Evolutionary conservation across 2,797 vertebrate genomes (phyloP).

Genomic region (Selene dorsalis): DNA sequence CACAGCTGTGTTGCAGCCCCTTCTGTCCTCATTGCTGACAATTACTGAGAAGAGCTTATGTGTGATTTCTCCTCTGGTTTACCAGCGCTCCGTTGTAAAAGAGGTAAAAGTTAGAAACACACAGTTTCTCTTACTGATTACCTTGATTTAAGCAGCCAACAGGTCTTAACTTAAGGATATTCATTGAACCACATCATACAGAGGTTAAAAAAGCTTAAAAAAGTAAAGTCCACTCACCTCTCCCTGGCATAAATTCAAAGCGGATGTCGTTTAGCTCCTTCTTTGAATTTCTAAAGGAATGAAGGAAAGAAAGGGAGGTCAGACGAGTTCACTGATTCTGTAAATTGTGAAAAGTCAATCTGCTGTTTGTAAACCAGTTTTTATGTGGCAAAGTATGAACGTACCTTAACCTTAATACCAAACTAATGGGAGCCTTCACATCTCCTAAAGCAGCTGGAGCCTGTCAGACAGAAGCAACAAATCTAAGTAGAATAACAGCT

Average conservation of each 20-base stretch:
- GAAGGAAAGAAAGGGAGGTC: constrained; percentile 19
- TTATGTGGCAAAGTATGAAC: constrained; percentile 27
- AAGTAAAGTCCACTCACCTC: constrained; percentile 85
- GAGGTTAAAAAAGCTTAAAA: too few relatives aligned
- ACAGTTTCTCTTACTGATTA: constrained; percentile 11
- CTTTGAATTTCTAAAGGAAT: constrained; percentile 92
- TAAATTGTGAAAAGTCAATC: not conserved
- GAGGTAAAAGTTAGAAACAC: not conserved
- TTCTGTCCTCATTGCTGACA: constrained; percentile 3
- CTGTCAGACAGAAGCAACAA: constrained; percentile 53
- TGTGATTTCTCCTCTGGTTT: not conserved
- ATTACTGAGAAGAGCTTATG: not conserved
- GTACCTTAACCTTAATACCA: constrained; percentile 97
- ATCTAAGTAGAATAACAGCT: not conserved
- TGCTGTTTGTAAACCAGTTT: not conserved
- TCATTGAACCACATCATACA: not conserved
- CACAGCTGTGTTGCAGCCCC: not conserved
- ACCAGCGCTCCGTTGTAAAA: too few relatives aligned
- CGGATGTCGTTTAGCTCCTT: constrained; percentile 98
- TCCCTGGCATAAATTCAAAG: constrained; percentile 97
- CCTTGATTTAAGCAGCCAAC: not conserved
- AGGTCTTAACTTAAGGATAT: not conserved
- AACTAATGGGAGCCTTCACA: constrained; percentile 90
- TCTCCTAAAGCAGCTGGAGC: constrained; percentile 58
- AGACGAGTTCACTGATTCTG: not conserved